Evolutionary conservation across 53 echinoderm and acorn worm species (phyloP).

Genomic region (Echinometra lucunter): DNA sequence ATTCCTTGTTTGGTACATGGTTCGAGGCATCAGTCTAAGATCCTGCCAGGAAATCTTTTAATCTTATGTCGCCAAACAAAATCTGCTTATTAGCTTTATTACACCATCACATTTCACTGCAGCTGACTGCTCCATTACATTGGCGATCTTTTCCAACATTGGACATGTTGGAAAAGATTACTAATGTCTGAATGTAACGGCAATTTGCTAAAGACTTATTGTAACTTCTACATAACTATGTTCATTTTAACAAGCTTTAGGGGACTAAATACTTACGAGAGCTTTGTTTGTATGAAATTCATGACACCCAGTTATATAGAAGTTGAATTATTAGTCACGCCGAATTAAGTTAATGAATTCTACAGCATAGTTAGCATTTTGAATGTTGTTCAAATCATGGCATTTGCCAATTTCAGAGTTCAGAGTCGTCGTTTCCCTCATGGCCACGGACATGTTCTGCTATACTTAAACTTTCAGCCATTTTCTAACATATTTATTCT

Average conservation of each 20-base stretch:
- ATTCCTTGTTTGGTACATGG: conserved; percentile 37
- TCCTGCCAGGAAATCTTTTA: neutral
- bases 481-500: too few relatives aligned
- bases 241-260: neutral
- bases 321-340: too few relatives aligned
- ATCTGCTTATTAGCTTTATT: neutral
- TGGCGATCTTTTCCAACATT: neutral
- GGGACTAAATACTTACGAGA: too few relatives aligned
- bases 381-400: too few relatives aligned
- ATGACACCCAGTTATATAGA: too few relatives aligned
- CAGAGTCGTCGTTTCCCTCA: too few relatives aligned
- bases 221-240: neutral
- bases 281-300: too few relatives aligned
- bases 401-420: too few relatives aligned
- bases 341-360: too few relatives aligned
- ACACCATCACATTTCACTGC: neutral
- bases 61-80: conserved; percentile 40
- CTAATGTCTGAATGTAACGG: neutral
- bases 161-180: neutral
- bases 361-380: too few relatives aligned
- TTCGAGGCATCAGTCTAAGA: neutral
- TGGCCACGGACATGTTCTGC: too few relatives aligned
- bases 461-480: too few relatives aligned
- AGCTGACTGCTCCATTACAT: neutral
- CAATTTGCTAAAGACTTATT: neutral